These are phyloP conservation scores for Oreonectes daqikongensis DNA, from an alignment of 2,797 vertebrate species.

Conservation along the genomic window DNA sequence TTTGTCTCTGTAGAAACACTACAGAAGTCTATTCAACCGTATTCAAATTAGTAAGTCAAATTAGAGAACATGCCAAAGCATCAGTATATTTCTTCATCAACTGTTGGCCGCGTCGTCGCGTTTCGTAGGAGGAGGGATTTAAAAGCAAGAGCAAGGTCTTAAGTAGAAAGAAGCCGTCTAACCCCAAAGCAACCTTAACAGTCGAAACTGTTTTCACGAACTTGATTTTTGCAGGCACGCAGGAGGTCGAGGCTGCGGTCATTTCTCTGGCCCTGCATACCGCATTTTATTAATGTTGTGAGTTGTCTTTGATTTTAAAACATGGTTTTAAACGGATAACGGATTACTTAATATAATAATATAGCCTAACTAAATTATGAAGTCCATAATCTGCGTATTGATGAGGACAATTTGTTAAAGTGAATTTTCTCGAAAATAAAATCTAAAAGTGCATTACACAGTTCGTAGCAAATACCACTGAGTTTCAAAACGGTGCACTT, in stretches of 20 bases:
- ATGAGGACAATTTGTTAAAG: neutral
- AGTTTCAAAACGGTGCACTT: neutral
- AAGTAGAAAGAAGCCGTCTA: slow-evolving; percentile 34
- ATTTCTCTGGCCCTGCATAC: slow-evolving; percentile 29
- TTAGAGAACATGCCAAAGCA: slow-evolving; percentile 13
- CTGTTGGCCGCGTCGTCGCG: slow-evolving; percentile 23
- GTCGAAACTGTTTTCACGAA: slow-evolving; percentile 36
- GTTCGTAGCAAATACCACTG: neutral
- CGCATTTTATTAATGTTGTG: slow-evolving; percentile 29
- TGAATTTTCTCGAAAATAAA: neutral
- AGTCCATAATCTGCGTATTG: too few species aligned
- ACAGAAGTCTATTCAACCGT: neutral
- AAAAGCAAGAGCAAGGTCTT: slow-evolving; percentile 44
- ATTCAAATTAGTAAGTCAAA: slow-evolving; percentile 18
- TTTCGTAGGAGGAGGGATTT: slow-evolving; percentile 37
- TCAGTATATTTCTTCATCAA: slow-evolving; percentile 19
- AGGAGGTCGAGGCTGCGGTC: slow-evolving; percentile 44
- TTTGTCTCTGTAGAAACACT: neutral
- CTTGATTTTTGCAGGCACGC: slow-evolving; percentile 14
- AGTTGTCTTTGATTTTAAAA: slow-evolving; percentile 39
- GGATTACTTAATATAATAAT: neutral
- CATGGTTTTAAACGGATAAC: slow-evolving; percentile 12
- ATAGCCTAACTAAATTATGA: neutral
- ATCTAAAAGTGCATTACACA: neutral
- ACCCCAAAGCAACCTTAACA: slow-evolving; percentile 39